These are phyloP conservation scores for Pseudochaenichthys georgianus DNA, from an alignment of 2,797 vertebrate genomes.

Conservation along the genomic window DNA sequence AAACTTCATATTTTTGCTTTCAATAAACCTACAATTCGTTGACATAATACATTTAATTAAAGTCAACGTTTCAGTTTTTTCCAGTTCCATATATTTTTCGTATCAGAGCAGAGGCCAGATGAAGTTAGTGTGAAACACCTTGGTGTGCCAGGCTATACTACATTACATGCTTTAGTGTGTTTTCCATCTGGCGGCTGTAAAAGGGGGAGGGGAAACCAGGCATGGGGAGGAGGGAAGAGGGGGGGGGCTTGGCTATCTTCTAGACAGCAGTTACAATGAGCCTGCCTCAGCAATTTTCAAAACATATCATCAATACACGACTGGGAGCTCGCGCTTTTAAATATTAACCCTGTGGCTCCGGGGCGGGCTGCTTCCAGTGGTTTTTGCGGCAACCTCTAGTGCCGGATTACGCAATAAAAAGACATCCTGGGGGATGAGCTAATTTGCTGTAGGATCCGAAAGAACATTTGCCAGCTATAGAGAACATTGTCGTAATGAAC, in stretches of 20 bases:
- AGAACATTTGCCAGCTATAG: constrained; percentile 73
- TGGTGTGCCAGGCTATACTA: constrained; percentile 65
- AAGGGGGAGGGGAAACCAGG: constrained; percentile 33
- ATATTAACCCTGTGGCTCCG: constrained; percentile 79
- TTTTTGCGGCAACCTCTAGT: constrained; percentile 61
- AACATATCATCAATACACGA: constrained; percentile 85
- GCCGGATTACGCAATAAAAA: constrained; percentile 74
- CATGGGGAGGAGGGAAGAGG: not conserved
- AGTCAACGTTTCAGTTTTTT: not conserved
- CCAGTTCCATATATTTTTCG: not conserved
- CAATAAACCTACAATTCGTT: no score
- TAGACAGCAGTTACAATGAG: constrained; percentile 79
- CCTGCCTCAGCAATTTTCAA: constrained; percentile 84
- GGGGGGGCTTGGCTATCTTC: constrained; percentile 63
- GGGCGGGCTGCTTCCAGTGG: constrained; percentile 54
- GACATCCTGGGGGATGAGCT: constrained; percentile 70
- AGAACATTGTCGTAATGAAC: constrained; percentile 68
- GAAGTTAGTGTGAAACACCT: constrained; percentile 65
- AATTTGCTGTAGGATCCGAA: constrained; percentile 74
- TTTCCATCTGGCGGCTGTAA: constrained; percentile 77
- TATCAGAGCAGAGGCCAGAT: constrained; percentile 51
- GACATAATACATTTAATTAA: no score
- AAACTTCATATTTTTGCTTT: no score
- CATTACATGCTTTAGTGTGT: constrained; percentile 79
- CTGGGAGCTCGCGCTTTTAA: constrained; percentile 72